phyloP scores from a whole-genome alignment of 2,113 vertebrate genomes.

The Seriola rivoliana region DNA sequence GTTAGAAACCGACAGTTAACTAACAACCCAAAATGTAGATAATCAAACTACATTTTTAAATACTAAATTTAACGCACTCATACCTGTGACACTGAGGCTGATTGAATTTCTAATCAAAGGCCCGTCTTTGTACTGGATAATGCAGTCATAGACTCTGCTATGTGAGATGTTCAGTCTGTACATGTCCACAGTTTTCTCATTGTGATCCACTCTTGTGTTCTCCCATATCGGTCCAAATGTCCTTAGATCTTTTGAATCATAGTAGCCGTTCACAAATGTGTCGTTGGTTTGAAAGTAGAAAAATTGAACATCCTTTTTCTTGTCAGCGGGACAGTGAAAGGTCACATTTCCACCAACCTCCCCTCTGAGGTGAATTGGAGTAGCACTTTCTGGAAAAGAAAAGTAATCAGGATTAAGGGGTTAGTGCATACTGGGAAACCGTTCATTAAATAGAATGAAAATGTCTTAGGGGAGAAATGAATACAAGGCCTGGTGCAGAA shows the following conservation, averaged over 20 bases:
- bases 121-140: fast-evolving
- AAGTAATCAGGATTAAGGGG: not conserved
- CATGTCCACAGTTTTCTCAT: slow-evolving; percentile 8
- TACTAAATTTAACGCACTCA: not conserved
- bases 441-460: not conserved
- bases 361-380: fast-evolving
- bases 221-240: not conserved
- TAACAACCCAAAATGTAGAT: not conserved
- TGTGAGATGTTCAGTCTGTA: slow-evolving; percentile 25
- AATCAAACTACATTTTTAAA: not conserved
- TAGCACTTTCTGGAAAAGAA: slow-evolving; percentile 20
- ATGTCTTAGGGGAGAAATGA: not conserved
- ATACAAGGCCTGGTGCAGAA: not conserved
- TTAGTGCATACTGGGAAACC: not conserved
- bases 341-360: slow-evolving; percentile 59
- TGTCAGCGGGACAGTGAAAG: not conserved
- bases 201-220: slow-evolving; percentile 16
- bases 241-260: not conserved
- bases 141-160: not conserved
- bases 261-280: not conserved
- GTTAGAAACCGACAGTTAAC: not conserved
- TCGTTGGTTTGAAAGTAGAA: slow-evolving; percentile 12
- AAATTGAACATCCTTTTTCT: fast-evolving
- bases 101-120: not conserved
- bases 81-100: slow-evolving; percentile 65